Percentiles rank a stretch among this genome's conserved stretches.
Evolutionary conservation across 2,113 vertebrate species (phyloP).

Genomic region (Pseudorectes ferrugineus): DNA sequence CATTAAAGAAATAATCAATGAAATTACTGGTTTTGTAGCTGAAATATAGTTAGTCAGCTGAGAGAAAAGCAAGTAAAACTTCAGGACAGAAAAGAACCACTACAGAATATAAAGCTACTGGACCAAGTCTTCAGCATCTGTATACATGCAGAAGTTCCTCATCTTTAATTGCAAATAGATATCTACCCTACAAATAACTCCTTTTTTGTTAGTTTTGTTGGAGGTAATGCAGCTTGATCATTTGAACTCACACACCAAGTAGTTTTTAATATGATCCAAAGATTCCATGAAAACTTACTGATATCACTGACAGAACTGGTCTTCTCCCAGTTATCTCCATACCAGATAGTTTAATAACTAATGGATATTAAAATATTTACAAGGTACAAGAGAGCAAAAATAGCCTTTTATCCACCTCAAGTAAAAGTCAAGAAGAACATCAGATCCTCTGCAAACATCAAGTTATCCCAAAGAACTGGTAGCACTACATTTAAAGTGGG

Average conservation of each 20-base stretch:
- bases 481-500: neutral
- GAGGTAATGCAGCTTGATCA: neutral
- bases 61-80: neutral
- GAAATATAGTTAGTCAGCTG: neutral
- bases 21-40: neutral
- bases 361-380: neutral
- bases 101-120: neutral
- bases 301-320: neutral
- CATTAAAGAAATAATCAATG: neutral
- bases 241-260: neutral
- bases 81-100: neutral
- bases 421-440: neutral
- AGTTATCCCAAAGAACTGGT: neutral
- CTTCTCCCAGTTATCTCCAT: neutral
- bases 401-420: neutral
- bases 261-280: neutral
- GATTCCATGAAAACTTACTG: neutral
- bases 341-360: neutral
- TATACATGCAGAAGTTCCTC: neutral
- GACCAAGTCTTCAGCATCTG: neutral
- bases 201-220: neutral
- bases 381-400: neutral
- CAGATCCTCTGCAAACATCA: neutral
- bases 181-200: neutral
- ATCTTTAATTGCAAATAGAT: neutral